phyloP scores from a whole-genome alignment of 2,888 invertebrate genomes.

The Cantharis lateralis region DNA sequence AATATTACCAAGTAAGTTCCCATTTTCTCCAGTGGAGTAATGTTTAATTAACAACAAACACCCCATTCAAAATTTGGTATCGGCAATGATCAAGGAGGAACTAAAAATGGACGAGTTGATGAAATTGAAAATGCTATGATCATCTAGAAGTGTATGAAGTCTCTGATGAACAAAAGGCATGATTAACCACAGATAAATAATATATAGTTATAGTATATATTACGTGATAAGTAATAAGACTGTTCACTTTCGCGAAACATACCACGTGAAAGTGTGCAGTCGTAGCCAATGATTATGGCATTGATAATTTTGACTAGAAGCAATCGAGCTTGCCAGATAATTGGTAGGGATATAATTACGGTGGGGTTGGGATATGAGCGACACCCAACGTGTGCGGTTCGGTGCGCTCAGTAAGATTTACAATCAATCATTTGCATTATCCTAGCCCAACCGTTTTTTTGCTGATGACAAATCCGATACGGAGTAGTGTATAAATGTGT shows the following conservation, averaged over 20 bases:
- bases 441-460: conserved; percentile 21
- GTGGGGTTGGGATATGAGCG: conserved; percentile 13
- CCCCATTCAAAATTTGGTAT: conserved; percentile 43
- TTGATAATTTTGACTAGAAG: conserved; percentile 32
- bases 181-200: conserved; percentile 49
- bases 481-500: conserved; percentile 56
- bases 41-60: conserved; percentile 43
- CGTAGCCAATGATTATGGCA: conserved; percentile 30
- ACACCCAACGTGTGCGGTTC: conserved; percentile 30
- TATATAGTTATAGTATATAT: conserved; percentile 37
- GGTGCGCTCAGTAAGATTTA: conserved; percentile 8
- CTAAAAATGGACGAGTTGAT: conserved; percentile 14
- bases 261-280: conserved; percentile 42
- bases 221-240: conserved; percentile 46
- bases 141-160: conserved; percentile 54
- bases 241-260: conserved; percentile 43
- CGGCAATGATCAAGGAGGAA: conserved; percentile 10
- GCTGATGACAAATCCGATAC: conserved; percentile 52
- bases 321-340: conserved; percentile 24
- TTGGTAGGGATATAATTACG: conserved; percentile 20
- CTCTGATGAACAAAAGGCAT: conserved; percentile 49
- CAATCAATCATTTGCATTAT: conserved; percentile 3
- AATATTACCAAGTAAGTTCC: conserved; percentile 34
- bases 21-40: conserved; percentile 37
- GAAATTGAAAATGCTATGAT: conserved; percentile 37